Evolutionary conservation across 1,140 invertebrate species (phyloP).

Genomic region (Venustaconcha ellipsiformis): DNA sequence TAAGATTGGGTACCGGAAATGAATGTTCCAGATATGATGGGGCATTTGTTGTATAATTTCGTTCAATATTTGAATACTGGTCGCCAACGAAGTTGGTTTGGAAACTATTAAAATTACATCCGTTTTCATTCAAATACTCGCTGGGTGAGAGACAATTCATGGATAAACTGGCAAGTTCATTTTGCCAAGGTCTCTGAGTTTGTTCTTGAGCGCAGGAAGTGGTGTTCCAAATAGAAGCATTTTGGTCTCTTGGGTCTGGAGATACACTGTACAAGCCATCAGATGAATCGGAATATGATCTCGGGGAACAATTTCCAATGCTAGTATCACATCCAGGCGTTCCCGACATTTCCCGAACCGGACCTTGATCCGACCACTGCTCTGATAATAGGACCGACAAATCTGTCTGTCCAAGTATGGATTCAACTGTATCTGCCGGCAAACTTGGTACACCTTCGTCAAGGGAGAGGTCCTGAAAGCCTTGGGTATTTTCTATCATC

Average conservation of each 20-base stretch:
- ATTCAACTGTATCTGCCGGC: conserved; percentile 47
- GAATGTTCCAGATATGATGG: not conserved
- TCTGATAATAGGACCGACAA: conserved; percentile 44
- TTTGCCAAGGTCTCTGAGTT: not conserved
- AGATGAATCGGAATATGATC: conserved; percentile 44
- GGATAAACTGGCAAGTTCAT: not conserved
- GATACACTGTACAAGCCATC: conserved; percentile 39
- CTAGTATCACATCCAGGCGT: conserved; percentile 30
- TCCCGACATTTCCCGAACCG: conserved; percentile 23
- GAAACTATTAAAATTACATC: not conserved
- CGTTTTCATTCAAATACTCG: not conserved
- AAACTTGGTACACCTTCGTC: conserved; percentile 20
- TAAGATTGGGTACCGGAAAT: not conserved
- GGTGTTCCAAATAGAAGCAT: conserved; percentile 13
- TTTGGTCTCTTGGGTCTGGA: conserved; percentile 12
- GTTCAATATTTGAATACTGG: not conserved
- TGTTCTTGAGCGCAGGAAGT: not conserved
- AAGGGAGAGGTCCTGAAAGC: not conserved
- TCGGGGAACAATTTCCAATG: conserved; percentile 38
- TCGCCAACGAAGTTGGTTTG: conserved; percentile 1
- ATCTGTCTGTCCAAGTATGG: conserved; percentile 47
- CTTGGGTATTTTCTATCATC: not conserved
- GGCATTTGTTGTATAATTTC: not conserved
- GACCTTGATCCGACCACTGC: conserved; percentile 34
- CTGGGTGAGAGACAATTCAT: conserved; percentile 2